Base-by-base conservation (phyloP, 2,888 invertebrate genomes). In the Augochlorella aurata region DNA sequence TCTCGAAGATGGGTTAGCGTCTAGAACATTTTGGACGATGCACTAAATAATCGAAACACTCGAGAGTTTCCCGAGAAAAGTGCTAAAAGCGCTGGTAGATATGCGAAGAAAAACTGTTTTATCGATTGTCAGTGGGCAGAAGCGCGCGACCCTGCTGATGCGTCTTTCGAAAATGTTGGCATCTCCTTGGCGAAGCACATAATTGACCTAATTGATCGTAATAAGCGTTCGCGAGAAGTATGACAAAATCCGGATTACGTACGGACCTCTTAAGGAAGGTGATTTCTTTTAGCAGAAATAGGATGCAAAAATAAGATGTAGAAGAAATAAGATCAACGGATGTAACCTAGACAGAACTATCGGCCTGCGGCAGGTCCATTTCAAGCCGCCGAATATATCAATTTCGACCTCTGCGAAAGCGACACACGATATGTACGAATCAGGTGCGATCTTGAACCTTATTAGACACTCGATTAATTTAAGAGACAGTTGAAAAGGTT, bases 121-220 rank as follows among this genome's bases (percentile, higher is more conserved):
- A 78, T 82, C 83, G 78, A 83, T 83, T 52, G 45, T 8, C 24
- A 21, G 49, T 65, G 21, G 66, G 65, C 16, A 58, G 63, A 70
- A 82, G 65, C 68, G 65, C 52, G 68, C 52, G 29, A 74, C 63
- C n/a, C 5, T 14, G 52, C 7, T 77, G 65, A 79, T 8, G 66
- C 68, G 58, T 70, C 77, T 79, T 86, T 85, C 54, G 49, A 68
- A 87, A 84, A 86, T 61, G 65, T 69, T 77, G 68, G 18, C 69
- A 54, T 72, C 82, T 68, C 29, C 58, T 69, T 50, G 18, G 63
- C 63, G 80, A 71, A 72, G 79, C 68, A 54, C 80, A 50, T 74
- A 88, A 88, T 81, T 88, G 86, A 84, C 86, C 83, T 79, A 88
- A 88, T 88, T 88, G 80, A 45, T 68, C 61, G 72, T 77, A 74